These are phyloP conservation scores for Perizoma flavofasciatum DNA, from an alignment of 2,888 invertebrate species.

Conservation along the genomic window DNA sequence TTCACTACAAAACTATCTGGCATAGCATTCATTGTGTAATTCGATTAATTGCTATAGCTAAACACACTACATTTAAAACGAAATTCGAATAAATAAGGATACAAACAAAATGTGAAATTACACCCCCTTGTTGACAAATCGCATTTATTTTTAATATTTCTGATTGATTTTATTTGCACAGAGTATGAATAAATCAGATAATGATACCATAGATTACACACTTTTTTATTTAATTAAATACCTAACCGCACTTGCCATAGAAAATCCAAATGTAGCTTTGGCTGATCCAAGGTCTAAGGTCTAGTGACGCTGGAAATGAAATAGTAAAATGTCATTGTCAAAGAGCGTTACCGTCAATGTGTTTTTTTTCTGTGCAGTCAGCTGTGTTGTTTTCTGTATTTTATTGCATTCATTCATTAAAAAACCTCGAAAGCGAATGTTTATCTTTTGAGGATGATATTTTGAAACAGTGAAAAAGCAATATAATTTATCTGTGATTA, in stretches of 20 bases:
- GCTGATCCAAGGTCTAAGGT: not conserved
- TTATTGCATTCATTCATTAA: not conserved
- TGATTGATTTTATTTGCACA: slow-evolving; percentile 5
- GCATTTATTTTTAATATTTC: slow-evolving; percentile 26
- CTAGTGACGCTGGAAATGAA: too few relatives aligned
- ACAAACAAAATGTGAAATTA: slow-evolving; percentile 42
- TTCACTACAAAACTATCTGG: slow-evolving; percentile 67
- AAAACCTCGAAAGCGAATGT: slow-evolving; percentile 19
- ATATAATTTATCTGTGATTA: slow-evolving; percentile 36
- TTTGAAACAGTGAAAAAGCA: slow-evolving; percentile 26
- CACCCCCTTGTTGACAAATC: slow-evolving; percentile 44
- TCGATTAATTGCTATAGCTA: slow-evolving; percentile 43
- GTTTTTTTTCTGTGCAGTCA: not conserved
- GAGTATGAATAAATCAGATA: slow-evolving; percentile 1
- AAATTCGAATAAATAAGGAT: slow-evolving; percentile 35
- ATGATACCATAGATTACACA: slow-evolving; percentile 6
- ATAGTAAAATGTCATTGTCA: slow-evolving; percentile 2
- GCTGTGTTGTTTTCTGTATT: slow-evolving; percentile 11
- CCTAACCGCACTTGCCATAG: too few relatives aligned
- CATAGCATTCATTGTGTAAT: slow-evolving; percentile 62
- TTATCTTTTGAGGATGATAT: slow-evolving; percentile 13
- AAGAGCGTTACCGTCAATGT: not conserved
- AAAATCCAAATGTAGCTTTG: not conserved
- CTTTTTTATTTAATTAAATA: too few relatives aligned
- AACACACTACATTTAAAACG: slow-evolving; percentile 48